A percentile compares a stretch with the other conserved stretches of the same genome.
Evolutionary conservation across 2,113 vertebrate genomes (phyloP).

Genomic region (Plestiodon gilberti): DNA sequence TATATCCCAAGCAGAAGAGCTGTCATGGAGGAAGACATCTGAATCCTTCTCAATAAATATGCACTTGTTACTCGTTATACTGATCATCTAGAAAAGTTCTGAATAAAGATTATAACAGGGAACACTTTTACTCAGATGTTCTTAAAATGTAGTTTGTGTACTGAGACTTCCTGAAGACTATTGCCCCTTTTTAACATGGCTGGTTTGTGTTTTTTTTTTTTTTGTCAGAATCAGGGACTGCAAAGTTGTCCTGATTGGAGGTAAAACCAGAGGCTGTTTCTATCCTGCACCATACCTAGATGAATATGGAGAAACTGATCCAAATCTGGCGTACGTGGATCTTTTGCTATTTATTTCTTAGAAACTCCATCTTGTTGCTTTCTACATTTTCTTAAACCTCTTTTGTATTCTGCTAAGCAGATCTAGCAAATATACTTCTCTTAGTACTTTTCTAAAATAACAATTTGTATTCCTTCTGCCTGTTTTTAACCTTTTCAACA

Average conservation of each 20-base stretch:
- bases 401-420: rapidly evolving
- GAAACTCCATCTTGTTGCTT: background rate
- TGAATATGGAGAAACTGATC: conserved; percentile 98
- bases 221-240: conserved; percentile 91
- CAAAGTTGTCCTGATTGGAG: conserved; percentile 92
- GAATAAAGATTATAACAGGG: background rate
- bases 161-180: background rate
- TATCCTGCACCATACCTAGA: conserved; percentile 96
- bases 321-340: conserved; percentile 86
- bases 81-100: no score
- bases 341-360: background rate
- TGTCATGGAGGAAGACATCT: background rate
- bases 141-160: background rate
- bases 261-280: conserved; percentile 91
- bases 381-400: background rate
- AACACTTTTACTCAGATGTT: background rate
- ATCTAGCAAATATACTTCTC: background rate
- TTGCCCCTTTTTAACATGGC: conserved; percentile 30
- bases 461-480: conserved; percentile 4
- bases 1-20: background rate
- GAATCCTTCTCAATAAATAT: background rate
- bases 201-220: conserved; percentile 39
- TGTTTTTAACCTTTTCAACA: background rate
- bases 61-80: background rate
- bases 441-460: background rate